Conservation (phyloP, 2,113 vertebrate species). For the Rhineura floridana region DNA sequence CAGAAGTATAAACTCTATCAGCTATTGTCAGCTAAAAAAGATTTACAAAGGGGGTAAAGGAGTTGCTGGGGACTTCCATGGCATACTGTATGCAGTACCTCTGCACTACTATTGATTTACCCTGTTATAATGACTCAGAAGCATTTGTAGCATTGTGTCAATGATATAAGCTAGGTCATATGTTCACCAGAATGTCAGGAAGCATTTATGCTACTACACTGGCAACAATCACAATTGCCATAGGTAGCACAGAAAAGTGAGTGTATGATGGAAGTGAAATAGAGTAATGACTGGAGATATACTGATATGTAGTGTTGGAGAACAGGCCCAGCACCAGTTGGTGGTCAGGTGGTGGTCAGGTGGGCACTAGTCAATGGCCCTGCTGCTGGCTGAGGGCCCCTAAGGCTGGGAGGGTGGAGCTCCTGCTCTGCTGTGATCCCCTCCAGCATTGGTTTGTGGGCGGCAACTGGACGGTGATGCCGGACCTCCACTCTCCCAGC, state of each 20-base stretch:
- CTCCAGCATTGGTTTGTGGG: no score
- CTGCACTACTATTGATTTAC: background rate
- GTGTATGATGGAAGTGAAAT: background rate
- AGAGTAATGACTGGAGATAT: no score
- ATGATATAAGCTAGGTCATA: background rate
- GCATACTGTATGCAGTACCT: background rate
- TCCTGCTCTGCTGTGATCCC: no score
- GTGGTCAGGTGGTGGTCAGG: no score
- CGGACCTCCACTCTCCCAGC: no score
- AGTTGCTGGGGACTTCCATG: background rate
- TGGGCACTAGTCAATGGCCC: no score
- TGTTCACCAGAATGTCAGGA: background rate
- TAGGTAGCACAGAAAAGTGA: background rate
- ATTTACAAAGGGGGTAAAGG: slow-evolving; percentile 29
- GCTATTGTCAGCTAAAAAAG: slow-evolving; percentile 40
- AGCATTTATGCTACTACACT: background rate
- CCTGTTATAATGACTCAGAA: background rate
- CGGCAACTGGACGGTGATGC: no score
- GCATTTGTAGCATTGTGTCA: background rate
- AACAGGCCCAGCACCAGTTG: no score
- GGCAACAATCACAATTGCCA: background rate
- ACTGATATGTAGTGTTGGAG: no score
- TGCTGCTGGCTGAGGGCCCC: no score
- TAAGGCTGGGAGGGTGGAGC: no score
- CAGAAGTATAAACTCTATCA: slow-evolving; percentile 35